A percentile compares a stretch with the other conserved stretches of the same genome.
phyloP scores from a whole-genome alignment of 2,888 invertebrate genomes.

The Scaptomyza caliginosa region DNA sequence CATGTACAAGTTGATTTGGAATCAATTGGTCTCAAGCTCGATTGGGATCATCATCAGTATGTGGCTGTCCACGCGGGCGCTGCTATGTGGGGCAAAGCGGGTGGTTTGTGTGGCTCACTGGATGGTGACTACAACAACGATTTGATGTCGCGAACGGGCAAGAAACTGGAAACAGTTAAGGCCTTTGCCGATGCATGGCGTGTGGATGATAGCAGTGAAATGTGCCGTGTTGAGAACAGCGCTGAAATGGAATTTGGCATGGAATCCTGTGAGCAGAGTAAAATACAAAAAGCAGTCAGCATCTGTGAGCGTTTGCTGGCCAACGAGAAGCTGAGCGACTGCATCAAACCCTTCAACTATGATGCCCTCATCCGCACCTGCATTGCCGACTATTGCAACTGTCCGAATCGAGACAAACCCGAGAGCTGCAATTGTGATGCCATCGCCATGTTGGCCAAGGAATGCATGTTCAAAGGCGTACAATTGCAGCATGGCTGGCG shows the following conservation, averaged over 20 bases:
- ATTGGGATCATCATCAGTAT: constrained; percentile 90
- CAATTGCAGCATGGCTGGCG: constrained; percentile 90
- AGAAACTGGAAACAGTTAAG: constrained; percentile 82
- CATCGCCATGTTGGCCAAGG: constrained; percentile 90
- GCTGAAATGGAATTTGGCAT: constrained; percentile 77
- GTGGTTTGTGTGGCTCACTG: constrained; percentile 92
- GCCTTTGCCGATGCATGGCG: constrained; percentile 84
- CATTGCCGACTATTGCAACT: constrained; percentile 91
- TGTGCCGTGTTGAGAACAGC: constrained; percentile 79
- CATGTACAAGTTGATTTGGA: constrained; percentile 89
- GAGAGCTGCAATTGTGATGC: constrained; percentile 91
- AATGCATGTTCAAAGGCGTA: constrained; percentile 89
- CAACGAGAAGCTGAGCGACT: constrained; percentile 88
- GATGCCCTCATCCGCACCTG: constrained; percentile 89
- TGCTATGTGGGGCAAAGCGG: constrained; percentile 90
- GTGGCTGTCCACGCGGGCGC: constrained; percentile 88
- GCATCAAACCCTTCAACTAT: constrained; percentile 88
- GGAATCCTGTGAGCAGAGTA: constrained; percentile 73
- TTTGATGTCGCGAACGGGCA: constrained; percentile 87
- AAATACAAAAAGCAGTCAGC: constrained; percentile 84
- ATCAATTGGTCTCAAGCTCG: constrained; percentile 87
- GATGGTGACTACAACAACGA: constrained; percentile 90
- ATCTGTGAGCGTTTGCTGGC: constrained; percentile 88
- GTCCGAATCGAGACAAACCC: constrained; percentile 85
- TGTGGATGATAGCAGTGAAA: constrained; percentile 74